Evolutionary conservation across 2,797 vertebrate genomes (phyloP).

Genomic region (Eulemur albifrons): DNA sequence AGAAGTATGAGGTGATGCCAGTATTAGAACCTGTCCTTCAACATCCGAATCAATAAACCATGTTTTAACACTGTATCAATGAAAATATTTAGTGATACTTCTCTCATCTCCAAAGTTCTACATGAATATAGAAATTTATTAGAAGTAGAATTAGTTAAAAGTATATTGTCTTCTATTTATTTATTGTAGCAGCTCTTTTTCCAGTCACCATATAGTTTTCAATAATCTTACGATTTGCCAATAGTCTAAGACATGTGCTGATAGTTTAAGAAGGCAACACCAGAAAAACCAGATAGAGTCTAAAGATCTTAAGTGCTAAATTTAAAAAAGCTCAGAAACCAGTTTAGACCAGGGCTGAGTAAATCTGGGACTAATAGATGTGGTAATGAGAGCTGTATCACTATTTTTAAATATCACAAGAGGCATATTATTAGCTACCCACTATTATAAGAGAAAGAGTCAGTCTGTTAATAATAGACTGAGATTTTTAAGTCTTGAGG

Average conservation of each 20-base stretch:
- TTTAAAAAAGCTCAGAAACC: conserved; percentile 44
- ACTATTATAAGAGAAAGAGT: conserved; percentile 83
- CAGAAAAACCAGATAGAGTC: background rate
- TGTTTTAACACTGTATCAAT: background rate
- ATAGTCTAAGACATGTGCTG: background rate
- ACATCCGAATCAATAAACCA: conserved; percentile 41
- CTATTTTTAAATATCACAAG: conserved; percentile 86
- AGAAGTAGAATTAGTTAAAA: conserved; percentile 6
- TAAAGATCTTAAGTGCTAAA: background rate
- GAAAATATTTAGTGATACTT: conserved; percentile 20
- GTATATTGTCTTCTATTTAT: background rate
- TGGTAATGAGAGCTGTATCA: conserved; percentile 79
- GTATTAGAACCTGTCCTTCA: background rate
- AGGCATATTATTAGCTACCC: conserved; percentile 81
- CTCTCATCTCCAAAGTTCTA: conserved; percentile 7
- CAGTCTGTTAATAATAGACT: conserved; percentile 80
- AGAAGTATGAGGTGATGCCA: background rate
- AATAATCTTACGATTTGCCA: conserved; percentile 15
- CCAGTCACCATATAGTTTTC: background rate
- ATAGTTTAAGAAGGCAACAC: background rate
- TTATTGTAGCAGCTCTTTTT: background rate
- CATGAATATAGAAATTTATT: background rate
- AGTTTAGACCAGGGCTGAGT: conserved; percentile 76
- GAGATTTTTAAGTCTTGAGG: conserved; percentile 75
- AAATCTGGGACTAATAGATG: conserved; percentile 79